Percentiles rank a stretch among this genome's conserved stretches.
These are phyloP conservation scores for Eupithecia subfuscata DNA, from an alignment of 2,888 invertebrate genomes.

Conservation along the genomic window DNA sequence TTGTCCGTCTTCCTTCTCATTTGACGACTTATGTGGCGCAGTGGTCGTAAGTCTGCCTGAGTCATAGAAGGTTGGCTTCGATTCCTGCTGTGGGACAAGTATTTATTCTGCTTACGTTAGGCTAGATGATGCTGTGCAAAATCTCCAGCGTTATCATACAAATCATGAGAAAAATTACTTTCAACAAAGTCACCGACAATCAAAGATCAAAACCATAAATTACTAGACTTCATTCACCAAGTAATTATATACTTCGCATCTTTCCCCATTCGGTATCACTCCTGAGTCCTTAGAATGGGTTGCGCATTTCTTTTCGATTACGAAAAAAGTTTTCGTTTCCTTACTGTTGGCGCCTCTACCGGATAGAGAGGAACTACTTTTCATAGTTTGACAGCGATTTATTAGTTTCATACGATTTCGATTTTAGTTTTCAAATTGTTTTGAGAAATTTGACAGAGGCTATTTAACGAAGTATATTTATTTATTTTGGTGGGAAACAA, in stretches of 20 bases:
- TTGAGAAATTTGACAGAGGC: background rate
- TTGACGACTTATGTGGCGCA: no score
- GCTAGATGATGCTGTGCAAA: no score
- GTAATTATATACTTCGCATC: background rate
- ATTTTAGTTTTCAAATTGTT: background rate
- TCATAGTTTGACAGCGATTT: background rate
- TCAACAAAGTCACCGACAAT: background rate
- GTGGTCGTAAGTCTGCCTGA: no score
- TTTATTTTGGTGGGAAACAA: no score
- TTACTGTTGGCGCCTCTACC: background rate
- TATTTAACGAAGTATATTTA: background rate
- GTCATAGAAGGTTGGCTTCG: no score
- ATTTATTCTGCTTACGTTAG: no score
- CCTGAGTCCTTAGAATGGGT: background rate
- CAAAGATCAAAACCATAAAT: background rate
- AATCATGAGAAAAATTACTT: background rate
- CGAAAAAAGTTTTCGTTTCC: background rate
- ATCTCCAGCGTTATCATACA: background rate
- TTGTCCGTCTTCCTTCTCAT: no score
- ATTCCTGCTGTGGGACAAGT: no score
- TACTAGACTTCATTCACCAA: background rate
- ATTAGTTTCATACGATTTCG: background rate
- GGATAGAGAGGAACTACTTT: background rate
- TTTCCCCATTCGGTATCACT: background rate
- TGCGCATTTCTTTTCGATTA: background rate